Evolutionary conservation across 2,113 vertebrate genomes (phyloP).

Genomic region (Lagopus leucura): DNA sequence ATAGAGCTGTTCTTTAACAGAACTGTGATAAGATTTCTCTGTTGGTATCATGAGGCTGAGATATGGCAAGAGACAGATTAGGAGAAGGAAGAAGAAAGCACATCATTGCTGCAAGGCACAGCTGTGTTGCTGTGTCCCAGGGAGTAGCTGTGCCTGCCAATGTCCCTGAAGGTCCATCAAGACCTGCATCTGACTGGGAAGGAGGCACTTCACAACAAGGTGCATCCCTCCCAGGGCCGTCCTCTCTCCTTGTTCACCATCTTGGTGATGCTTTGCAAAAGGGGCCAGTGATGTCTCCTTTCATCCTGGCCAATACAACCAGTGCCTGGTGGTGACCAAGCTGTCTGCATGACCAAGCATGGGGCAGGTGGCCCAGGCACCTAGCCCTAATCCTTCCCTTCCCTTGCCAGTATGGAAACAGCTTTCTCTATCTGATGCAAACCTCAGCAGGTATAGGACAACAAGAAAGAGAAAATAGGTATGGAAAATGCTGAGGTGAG

Average conservation of each 20-base stretch:
- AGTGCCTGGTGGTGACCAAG: not conserved
- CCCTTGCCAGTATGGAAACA: fast-evolving
- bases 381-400: not conserved
- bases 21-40: not conserved
- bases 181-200: not conserved
- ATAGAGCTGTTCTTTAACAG: not conserved
- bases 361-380: not conserved
- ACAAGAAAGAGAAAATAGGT: not conserved
- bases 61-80: not conserved
- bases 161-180: not conserved
- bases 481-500: not conserved
- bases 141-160: no score
- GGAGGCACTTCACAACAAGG: not conserved
- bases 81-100: not conserved
- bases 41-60: not conserved
- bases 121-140: not conserved
- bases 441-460: not conserved
- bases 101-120: not conserved
- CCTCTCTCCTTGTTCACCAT: not conserved
- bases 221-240: not conserved
- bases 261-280: not conserved
- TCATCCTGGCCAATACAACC: not conserved
- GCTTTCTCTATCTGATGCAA: not conserved
- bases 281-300: not conserved
- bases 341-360: not conserved